These are phyloP conservation scores for Amblyopsis rosae DNA, from an alignment of 2,113 vertebrate genomes.

Conservation along the genomic window DNA sequence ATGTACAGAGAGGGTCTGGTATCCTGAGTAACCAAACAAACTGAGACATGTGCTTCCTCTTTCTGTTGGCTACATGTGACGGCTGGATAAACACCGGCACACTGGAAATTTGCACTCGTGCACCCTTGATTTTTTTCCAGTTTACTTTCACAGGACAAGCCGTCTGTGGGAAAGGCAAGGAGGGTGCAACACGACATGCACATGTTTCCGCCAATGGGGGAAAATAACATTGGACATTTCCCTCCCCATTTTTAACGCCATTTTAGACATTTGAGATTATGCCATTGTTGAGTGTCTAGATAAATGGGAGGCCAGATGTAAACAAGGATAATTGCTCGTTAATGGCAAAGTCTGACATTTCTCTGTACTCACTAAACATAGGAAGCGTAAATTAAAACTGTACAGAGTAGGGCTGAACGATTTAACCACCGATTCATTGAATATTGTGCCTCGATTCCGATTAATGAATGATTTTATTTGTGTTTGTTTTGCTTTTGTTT, in stretches of 20 bases:
- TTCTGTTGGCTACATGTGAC: conserved; percentile 50
- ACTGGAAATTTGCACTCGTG: conserved; percentile 68
- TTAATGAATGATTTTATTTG: too few species aligned
- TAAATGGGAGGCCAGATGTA: conserved; percentile 43
- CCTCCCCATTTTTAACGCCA: conserved; percentile 29
- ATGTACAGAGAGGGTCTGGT: conserved; percentile 47
- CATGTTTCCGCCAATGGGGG: conserved; percentile 55
- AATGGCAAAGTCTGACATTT: conserved; percentile 25
- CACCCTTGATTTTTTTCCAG: conserved; percentile 61
- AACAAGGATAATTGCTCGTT: conserved; percentile 25
- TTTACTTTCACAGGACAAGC: conserved; percentile 49
- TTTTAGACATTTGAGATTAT: conserved; percentile 39
- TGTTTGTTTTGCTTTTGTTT: too few species aligned
- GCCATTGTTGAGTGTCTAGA: conserved; percentile 46
- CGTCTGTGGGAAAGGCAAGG: conserved; percentile 63
- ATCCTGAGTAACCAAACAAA: conserved; percentile 76
- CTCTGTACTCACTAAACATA: background rate
- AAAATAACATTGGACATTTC: conserved; percentile 47
- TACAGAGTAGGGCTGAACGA: too few species aligned
- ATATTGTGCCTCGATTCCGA: too few species aligned
- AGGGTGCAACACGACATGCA: conserved; percentile 58
- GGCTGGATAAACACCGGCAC: conserved; percentile 62
- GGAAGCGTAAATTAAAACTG: background rate
- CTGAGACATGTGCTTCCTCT: conserved; percentile 72
- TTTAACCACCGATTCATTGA: too few species aligned